Evolutionary conservation across 2,113 vertebrate species (phyloP).

Genomic region (Smithornis capensis): DNA sequence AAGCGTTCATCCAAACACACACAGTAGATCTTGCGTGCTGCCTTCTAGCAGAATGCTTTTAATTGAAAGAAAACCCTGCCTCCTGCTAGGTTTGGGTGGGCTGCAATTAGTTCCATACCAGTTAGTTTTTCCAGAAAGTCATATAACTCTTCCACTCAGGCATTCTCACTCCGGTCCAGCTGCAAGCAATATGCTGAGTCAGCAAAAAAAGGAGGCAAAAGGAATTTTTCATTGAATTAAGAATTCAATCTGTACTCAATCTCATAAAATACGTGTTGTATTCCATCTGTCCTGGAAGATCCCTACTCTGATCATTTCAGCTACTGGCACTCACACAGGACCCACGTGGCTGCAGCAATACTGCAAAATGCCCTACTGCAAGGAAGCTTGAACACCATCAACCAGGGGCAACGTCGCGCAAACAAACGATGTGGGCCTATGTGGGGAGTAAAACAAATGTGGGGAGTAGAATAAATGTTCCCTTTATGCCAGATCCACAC

Average conservation of each 20-base stretch:
- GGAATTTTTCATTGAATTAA: constrained; percentile 49
- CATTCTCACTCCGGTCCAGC: constrained; percentile 21
- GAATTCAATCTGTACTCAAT: constrained; percentile 13
- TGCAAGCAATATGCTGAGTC: constrained; percentile 53
- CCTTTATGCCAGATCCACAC: background rate
- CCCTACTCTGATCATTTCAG: background rate
- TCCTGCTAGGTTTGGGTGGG: constrained; percentile 65
- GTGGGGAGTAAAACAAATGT: background rate
- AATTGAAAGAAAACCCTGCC: constrained; percentile 49
- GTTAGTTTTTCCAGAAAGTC: constrained; percentile 55
- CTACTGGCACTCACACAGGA: fast-evolving
- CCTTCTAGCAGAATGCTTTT: constrained; percentile 55
- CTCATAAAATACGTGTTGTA: constrained; percentile 1
- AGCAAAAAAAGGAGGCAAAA: background rate
- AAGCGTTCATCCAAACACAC: background rate
- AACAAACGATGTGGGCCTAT: fast-evolving
- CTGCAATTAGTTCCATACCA: constrained; percentile 61
- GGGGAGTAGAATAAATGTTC: background rate
- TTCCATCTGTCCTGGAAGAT: background rate
- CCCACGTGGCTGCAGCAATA: fast-evolving
- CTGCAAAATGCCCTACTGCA: fast-evolving
- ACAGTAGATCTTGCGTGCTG: constrained; percentile 2
- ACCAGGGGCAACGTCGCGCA: background rate
- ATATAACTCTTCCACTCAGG: constrained; percentile 35
- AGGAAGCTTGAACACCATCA: background rate